Percentiles rank a stretch among this genome's conserved stretches.
Evolutionary conservation across 2,888 invertebrate genomes (phyloP).

Genomic region (Philaethria dido): DNA sequence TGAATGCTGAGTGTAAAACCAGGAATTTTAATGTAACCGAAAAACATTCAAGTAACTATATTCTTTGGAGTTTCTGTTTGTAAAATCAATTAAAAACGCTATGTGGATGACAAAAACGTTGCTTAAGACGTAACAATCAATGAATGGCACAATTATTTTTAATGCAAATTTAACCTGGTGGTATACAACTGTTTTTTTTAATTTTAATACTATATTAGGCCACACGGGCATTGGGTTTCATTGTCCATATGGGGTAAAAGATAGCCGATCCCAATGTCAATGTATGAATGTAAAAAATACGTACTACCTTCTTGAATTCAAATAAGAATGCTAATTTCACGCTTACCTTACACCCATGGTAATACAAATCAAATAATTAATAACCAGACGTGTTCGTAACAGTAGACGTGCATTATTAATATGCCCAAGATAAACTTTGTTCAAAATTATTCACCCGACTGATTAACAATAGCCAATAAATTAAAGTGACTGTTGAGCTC

Average conservation of each 20-base stretch:
- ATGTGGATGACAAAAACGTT: background rate
- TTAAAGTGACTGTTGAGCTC: conserved; percentile 11
- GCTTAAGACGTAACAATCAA: background rate
- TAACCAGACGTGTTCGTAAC: background rate
- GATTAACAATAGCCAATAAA: conserved; percentile 26
- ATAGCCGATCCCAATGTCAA: too few species aligned
- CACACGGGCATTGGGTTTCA: too few species aligned
- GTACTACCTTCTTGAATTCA: too few species aligned
- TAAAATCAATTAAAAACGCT: background rate
- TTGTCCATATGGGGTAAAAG: too few species aligned
- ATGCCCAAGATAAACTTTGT: conserved; percentile 2
- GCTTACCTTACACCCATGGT: background rate
- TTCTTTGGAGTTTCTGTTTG: conserved; percentile 18
- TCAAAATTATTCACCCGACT: background rate
- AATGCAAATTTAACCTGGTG: background rate
- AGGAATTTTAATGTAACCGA: conserved; percentile 36
- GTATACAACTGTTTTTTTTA: too few species aligned
- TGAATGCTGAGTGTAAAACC: conserved; percentile 36
- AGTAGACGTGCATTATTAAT: background rate
- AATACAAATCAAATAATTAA: background rate
- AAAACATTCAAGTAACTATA: conserved; percentile 12
- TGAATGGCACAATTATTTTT: too few species aligned
- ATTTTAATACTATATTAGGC: too few species aligned
- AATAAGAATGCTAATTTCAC: background rate
- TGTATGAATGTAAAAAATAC: too few species aligned